A percentile compares a stretch with the other conserved stretches of the same genome.
Conservation (phyloP, 2,113 vertebrate species). For the Tachuris rubrigastra region DNA sequence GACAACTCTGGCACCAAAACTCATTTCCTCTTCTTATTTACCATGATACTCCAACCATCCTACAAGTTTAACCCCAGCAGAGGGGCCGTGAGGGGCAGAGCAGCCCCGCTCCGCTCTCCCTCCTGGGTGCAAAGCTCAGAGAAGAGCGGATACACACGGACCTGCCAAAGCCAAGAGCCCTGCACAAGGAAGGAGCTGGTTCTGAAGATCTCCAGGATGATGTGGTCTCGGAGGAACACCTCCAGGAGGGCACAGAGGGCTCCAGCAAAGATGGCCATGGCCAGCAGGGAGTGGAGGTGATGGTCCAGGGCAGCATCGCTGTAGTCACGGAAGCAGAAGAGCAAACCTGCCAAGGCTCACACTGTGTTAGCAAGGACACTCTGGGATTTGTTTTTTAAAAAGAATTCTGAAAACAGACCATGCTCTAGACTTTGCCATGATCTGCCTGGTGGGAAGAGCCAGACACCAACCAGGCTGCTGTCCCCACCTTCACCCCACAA, state of each 20-base stretch:
- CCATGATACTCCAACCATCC: neutral
- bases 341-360: constrained; percentile 76
- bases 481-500: neutral
- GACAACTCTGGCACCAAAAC: neutral
- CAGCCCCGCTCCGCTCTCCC: rapidly evolving
- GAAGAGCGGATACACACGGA: neutral
- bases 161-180: constrained; percentile 97
- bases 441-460: neutral
- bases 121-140: neutral
- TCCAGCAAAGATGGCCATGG: constrained; percentile 77
- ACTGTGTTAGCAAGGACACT: neutral
- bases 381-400: neutral
- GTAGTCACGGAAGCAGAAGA: constrained; percentile 86
- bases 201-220: constrained; percentile 82
- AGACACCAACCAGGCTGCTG: neutral
- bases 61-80: neutral
- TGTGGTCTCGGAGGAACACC: constrained; percentile 81
- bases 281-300: constrained; percentile 86
- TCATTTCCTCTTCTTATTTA: neutral
- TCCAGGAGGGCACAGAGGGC: constrained; percentile 77
- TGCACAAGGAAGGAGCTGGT: constrained; percentile 84
- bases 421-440: neutral
- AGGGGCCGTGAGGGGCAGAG: neutral
- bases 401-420: neutral
- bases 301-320: constrained; percentile 76